Evolutionary conservation across 2,113 vertebrate species (phyloP).

Genomic region (Heliornis fulica): DNA sequence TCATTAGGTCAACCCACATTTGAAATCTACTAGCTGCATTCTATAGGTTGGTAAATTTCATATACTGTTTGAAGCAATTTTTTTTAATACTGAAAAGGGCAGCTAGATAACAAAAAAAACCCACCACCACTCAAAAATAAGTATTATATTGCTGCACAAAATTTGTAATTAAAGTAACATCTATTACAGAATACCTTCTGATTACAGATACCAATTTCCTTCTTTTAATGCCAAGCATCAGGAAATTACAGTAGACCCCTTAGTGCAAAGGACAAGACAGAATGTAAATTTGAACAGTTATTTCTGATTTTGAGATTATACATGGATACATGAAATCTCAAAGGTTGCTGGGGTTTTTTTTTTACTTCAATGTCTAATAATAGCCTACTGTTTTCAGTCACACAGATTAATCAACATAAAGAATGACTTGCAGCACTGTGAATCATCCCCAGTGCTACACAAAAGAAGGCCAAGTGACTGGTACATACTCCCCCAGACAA

Average conservation of each 20-base stretch:
- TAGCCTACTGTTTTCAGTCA: slow-evolving; percentile 47
- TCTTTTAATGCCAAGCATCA: neutral
- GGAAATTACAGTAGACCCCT: neutral
- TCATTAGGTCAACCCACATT: neutral
- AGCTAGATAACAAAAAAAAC: neutral
- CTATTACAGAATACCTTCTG: neutral
- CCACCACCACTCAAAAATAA: neutral
- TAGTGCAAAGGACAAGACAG: neutral
- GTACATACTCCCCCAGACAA: slow-evolving; percentile 56
- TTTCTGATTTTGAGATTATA: neutral
- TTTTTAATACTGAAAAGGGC: neutral
- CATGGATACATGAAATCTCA: neutral
- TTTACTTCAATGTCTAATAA: slow-evolving; percentile 13
- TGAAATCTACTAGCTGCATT: no score
- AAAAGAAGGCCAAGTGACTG: slow-evolving; percentile 48
- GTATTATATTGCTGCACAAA: neutral
- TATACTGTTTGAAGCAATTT: neutral
- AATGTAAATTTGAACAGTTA: neutral
- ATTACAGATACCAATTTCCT: neutral
- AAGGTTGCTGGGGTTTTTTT: neutral
- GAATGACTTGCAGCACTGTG: slow-evolving; percentile 36
- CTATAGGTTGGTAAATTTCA: no score
- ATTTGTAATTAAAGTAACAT: neutral
- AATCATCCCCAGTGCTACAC: slow-evolving; percentile 59
- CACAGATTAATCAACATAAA: slow-evolving; percentile 50